Percentiles rank a stretch among this genome's conserved stretches.
These are phyloP conservation scores for Phenacoccus solenopsis DNA, from an alignment of 1,140 invertebrate genomes.

Conservation along the genomic window DNA sequence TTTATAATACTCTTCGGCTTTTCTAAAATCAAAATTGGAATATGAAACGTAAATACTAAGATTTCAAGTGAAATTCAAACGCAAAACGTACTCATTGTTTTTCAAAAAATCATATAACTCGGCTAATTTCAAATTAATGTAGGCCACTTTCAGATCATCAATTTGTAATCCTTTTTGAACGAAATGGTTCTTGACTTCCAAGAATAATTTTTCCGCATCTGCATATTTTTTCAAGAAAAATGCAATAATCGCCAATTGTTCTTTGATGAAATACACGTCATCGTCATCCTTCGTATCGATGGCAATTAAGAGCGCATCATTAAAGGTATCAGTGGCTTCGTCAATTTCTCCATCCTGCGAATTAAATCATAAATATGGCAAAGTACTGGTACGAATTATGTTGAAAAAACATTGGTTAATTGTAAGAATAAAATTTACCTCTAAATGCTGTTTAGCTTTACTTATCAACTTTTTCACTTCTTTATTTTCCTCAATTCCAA, in stretches of 20 bases:
- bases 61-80: not conserved
- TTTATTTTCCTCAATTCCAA: not conserved
- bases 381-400: not conserved
- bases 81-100: conserved; percentile 38
- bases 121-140: conserved; percentile 64
- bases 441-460: not conserved
- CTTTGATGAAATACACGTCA: not conserved
- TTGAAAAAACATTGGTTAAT: no score
- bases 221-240: conserved; percentile 56
- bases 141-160: conserved; percentile 59
- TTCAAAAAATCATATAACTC: conserved; percentile 50
- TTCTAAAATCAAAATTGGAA: conserved; percentile 32
- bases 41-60: conserved; percentile 9
- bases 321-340: not conserved
- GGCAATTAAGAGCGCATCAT: not conserved
- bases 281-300: not conserved
- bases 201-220: conserved; percentile 75
- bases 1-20: conserved; percentile 58
- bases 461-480: not conserved
- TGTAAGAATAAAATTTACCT: not conserved
- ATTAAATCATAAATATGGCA: not conserved
- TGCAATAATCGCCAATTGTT: conserved; percentile 69
- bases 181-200: conserved; percentile 62
- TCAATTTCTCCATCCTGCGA: not conserved
- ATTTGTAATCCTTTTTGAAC: conserved; percentile 49